Conservation (phyloP, 53 echinoderm and acorn worm genomes). For the Stichopus horrens region DNA sequence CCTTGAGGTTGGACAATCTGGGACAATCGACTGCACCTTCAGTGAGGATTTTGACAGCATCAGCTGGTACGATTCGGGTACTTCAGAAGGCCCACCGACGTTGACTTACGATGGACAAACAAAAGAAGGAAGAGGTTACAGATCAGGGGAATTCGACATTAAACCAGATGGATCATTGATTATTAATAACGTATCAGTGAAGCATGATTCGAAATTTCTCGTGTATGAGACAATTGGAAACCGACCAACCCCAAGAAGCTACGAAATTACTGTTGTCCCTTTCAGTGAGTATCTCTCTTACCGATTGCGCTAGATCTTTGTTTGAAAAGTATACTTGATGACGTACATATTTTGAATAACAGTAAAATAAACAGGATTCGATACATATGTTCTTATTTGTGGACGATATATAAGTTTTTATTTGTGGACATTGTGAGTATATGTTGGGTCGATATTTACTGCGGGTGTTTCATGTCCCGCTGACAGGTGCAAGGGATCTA, state of each 20-base stretch:
- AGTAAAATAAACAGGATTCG: no score
- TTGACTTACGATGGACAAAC: neutral
- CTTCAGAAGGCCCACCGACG: neutral
- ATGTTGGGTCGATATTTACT: no score
- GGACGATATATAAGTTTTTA: no score
- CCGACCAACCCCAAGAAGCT: neutral
- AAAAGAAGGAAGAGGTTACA: neutral
- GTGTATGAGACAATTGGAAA: neutral
- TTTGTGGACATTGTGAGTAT: no score
- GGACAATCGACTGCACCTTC: conserved; percentile 1
- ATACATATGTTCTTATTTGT: no score
- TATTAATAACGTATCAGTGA: neutral
- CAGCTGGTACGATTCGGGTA: neutral
- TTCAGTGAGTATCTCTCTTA: neutral
- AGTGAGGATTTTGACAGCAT: neutral
- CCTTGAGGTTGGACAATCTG: conserved; percentile 1
- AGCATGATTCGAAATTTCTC: neutral
- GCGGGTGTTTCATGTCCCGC: no score
- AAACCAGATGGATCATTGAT: neutral
- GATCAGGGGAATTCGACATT: neutral
- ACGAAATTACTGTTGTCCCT: neutral
- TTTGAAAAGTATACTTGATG: no score
- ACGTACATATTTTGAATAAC: no score
- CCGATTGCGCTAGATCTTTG: neutral
- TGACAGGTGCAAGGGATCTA: no score